Percentiles rank a stretch among this genome's conserved stretches.
Conservation (phyloP, 2,797 vertebrate genomes). For the Gymnopithys bicolor region DNA sequence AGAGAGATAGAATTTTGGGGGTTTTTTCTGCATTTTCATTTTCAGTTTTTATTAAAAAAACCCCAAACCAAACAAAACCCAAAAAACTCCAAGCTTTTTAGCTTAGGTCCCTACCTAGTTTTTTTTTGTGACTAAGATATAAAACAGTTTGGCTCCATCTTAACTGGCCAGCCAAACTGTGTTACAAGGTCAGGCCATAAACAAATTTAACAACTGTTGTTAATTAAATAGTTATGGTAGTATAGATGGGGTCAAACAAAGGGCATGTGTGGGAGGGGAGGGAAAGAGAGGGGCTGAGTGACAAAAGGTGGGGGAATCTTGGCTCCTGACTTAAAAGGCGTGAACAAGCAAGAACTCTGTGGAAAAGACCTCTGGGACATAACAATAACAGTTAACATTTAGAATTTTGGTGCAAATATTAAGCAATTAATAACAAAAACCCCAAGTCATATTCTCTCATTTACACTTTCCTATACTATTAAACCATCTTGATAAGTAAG, state of each 20-base stretch:
- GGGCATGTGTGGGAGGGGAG: constrained; percentile 50
- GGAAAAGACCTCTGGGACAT: constrained; percentile 35
- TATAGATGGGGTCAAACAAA: constrained; percentile 68
- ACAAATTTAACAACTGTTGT: constrained; percentile 74
- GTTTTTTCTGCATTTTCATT: not conserved
- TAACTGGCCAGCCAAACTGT: constrained; percentile 50
- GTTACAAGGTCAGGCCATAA: constrained; percentile 72
- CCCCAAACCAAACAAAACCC: not conserved
- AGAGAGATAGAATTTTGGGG: not conserved
- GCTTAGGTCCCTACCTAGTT: not conserved
- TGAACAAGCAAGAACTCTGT: constrained; percentile 54
- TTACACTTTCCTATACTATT: not conserved
- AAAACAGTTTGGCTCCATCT: constrained; percentile 49
- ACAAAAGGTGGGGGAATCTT: constrained; percentile 39
- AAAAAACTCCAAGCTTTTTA: not conserved
- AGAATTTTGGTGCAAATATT: constrained; percentile 22
- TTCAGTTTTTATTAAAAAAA: not conserved
- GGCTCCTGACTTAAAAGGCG: constrained; percentile 33
- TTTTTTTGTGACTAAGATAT: constrained; percentile 24
- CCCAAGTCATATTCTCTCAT: not conserved
- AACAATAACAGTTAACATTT: constrained; percentile 31
- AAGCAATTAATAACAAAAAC: constrained; percentile 6
- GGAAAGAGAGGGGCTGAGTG: constrained; percentile 45
- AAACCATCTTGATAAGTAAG: not conserved
- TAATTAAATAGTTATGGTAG: constrained; percentile 80